Evolutionary conservation across 2,113 vertebrate species (phyloP).

Genomic region (Ophthalmolycus amberensis): DNA sequence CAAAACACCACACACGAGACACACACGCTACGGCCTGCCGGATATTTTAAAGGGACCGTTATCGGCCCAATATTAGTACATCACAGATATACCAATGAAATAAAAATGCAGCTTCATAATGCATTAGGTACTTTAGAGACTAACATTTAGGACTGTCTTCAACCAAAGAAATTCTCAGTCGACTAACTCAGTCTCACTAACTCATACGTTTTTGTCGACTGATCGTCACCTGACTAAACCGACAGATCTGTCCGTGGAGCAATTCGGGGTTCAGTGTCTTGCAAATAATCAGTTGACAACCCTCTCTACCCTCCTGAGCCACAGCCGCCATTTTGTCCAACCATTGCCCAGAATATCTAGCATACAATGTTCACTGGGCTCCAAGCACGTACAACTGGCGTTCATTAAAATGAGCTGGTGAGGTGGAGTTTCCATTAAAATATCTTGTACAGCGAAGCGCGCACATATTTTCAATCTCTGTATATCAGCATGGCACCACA

Average conservation of each 20-base stretch:
- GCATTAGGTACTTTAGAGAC: background rate
- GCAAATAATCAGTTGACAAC: background rate
- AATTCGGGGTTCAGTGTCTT: background rate
- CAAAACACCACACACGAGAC: conserved; percentile 29
- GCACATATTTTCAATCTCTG: background rate
- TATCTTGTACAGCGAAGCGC: background rate
- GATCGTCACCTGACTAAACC: no score
- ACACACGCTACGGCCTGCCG: conserved; percentile 6
- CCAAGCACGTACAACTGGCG: background rate
- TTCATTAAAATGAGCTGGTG: conserved; percentile 9
- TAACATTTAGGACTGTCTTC: background rate
- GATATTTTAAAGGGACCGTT: background rate
- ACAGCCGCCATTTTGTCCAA: background rate
- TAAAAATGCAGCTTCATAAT: background rate
- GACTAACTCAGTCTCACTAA: no score
- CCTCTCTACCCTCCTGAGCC: background rate
- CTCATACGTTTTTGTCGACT: no score
- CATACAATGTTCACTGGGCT: background rate
- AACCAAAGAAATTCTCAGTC: background rate
- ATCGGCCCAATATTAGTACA: background rate
- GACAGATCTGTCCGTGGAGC: no score
- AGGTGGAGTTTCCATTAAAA: background rate
- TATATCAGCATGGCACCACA: conserved; percentile 14
- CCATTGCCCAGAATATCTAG: background rate
- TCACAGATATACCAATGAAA: background rate